Conservation (phyloP, 2,888 invertebrate genomes). For the Machimus atricapillus region DNA sequence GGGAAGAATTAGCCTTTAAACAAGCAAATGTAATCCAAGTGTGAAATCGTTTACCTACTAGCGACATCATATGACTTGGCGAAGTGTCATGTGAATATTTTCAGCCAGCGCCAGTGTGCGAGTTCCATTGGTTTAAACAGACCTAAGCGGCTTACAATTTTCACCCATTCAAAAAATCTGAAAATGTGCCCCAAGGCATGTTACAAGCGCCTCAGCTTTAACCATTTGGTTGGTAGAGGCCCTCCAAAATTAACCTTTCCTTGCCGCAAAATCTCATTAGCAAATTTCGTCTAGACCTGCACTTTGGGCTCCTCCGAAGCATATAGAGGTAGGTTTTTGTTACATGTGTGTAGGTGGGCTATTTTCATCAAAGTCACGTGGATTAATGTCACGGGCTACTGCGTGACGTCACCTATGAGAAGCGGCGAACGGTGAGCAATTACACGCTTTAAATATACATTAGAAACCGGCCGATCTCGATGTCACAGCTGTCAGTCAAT, state of each 20-base stretch:
- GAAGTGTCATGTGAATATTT: background rate
- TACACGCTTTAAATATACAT: background rate
- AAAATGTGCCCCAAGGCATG: background rate
- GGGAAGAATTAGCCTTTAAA: background rate
- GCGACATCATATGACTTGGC: background rate
- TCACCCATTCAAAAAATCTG: background rate
- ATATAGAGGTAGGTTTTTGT: background rate
- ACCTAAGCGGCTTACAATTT: background rate
- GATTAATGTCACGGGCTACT: background rate
- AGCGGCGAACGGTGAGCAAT: background rate
- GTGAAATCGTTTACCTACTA: background rate
- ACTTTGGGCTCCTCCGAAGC: background rate
- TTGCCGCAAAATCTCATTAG: background rate
- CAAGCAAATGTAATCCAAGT: background rate
- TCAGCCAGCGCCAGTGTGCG: background rate
- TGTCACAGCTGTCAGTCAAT: conserved; percentile 23
- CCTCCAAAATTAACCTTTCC: background rate
- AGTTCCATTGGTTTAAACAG: background rate
- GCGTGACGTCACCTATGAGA: background rate
- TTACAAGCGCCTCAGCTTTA: background rate
- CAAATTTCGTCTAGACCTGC: background rate
- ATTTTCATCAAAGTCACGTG: conserved; percentile 5
- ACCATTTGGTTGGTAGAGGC: background rate
- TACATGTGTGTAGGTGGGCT: background rate
- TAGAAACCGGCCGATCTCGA: background rate